These are phyloP conservation scores for Drosophila serrata DNA, from an alignment of 1,140 invertebrate species.

Conservation along the genomic window DNA sequence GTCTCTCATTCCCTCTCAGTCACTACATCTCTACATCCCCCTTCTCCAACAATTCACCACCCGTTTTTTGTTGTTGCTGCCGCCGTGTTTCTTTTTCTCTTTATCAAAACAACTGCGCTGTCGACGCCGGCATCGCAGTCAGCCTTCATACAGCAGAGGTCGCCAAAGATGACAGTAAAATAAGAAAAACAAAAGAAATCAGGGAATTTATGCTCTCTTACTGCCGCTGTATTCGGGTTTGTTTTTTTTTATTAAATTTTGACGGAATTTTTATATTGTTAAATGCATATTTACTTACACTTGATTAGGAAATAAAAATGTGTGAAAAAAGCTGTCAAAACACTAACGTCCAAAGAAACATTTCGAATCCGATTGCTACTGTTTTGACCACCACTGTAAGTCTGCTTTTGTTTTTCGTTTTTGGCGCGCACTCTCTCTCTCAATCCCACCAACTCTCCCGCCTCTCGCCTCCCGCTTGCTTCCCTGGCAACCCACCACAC, in stretches of 20 bases:
- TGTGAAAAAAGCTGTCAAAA: no score
- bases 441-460: slow-evolving; percentile 45
- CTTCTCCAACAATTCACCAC: slow-evolving; percentile 7
- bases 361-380: neutral
- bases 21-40: slow-evolving; percentile 10
- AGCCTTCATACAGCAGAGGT: slow-evolving; percentile 32
- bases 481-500: slow-evolving; percentile 17
- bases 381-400: neutral
- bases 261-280: no score
- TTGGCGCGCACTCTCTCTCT: slow-evolving; percentile 73
- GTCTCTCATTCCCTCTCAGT: neutral
- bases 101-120: slow-evolving; percentile 69
- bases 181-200: neutral
- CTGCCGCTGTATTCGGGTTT: no score
- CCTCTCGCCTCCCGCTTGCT: slow-evolving; percentile 12
- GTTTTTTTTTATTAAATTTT: no score
- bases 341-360: neutral
- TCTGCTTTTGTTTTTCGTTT: slow-evolving; percentile 59
- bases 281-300: no score
- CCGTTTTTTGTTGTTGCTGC: slow-evolving; percentile 49
- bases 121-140: slow-evolving; percentile 36
- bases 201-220: no score
- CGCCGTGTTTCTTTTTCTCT: slow-evolving; percentile 59
- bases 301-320: neutral
- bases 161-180: neutral